Evolutionary conservation across 2,888 invertebrate species (phyloP), one percentile per base, ranked within the genome.

Genomic region (Cistogaster globosa): DNA sequence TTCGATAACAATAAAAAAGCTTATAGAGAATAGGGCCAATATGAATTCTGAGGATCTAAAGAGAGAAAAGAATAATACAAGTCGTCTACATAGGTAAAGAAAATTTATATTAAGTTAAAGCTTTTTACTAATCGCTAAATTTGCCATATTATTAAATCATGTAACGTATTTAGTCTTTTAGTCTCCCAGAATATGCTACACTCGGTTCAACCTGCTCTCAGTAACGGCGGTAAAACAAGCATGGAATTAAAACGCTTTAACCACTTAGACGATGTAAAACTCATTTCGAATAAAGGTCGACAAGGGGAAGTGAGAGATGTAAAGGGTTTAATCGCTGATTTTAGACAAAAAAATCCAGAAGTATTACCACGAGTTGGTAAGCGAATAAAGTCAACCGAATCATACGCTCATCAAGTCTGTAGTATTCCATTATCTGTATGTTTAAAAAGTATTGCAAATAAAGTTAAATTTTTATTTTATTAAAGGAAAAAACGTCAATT

Each of bases 261-360:
- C 8, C 32, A 32, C 6, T 32, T 80, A 86, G 87, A 85, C 84
- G 79, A 48, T 8, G 53, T 55, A 80, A 83, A 42, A 20, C 84
- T 26, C 88, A 87, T 84, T 63, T 67, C 75, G 11, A 84, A 86
- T 58, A 69, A 94, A 92, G 96, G 96, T 0, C 93, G 96, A 0
- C 96, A 96, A 89, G 95, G 96, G 0, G 95, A 96, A 0, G 95
- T 96, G n/a, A 94, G 96, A 82, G 96, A 97, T 90, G 97, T 97
- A 0, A 95, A 96, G 90, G 96, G 96, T 6, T 96, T 97, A 77
- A 96, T 96, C 89, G 96, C 96, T 0, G 97, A 97, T 90, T 96
- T 96, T 89, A 94, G 96, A 87, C 95, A 96, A 86, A 93, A 95
- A 87, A 96, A 96, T 92, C 96, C 96, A 0, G 96, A 97, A 87